These are phyloP conservation scores for Calliphora vicina DNA, from an alignment of 1,140 invertebrate species.

Conservation along the genomic window DNA sequence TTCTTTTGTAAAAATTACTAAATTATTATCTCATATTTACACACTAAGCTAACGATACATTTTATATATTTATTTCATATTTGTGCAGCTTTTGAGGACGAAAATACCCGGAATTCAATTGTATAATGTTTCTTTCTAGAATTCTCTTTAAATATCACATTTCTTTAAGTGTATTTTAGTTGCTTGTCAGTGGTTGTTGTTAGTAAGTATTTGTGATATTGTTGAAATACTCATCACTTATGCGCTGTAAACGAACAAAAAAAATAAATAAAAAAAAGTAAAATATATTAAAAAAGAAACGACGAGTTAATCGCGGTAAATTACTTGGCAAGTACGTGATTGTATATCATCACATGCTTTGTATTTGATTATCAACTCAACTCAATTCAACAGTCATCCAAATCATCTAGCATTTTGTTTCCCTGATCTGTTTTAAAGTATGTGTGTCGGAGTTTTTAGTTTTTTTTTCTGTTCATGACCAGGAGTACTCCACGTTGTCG, in stretches of 20 bases:
- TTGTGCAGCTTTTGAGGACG: too few relatives aligned
- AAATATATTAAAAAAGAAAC: constrained; percentile 14
- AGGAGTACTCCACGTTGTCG: not conserved
- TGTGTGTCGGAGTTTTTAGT: not conserved
- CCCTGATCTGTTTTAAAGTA: not conserved
- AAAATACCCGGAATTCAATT: too few relatives aligned
- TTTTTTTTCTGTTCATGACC: not conserved
- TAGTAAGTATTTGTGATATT: constrained; percentile 5
- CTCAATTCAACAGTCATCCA: not conserved
- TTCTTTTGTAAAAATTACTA: too few relatives aligned
- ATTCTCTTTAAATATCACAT: too few relatives aligned
- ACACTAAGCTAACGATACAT: too few relatives aligned
- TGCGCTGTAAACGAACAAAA: not conserved
- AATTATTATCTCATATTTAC: too few relatives aligned
- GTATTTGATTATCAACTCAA: constrained; percentile 7
- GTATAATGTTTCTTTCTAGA: too few relatives aligned
- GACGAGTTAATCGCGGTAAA: constrained; percentile 34
- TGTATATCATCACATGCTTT: constrained; percentile 20
- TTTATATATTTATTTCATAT: too few relatives aligned
- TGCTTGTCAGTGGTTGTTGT: not conserved
- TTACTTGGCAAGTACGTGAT: constrained; percentile 35
- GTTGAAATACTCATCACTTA: constrained; percentile 14
- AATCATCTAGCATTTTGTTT: not conserved
- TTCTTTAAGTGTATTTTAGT: not conserved
- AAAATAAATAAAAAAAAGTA: constrained; percentile 1